Conservation (phyloP, 2,888 invertebrate species). For the Orchesellides sinensis region DNA sequence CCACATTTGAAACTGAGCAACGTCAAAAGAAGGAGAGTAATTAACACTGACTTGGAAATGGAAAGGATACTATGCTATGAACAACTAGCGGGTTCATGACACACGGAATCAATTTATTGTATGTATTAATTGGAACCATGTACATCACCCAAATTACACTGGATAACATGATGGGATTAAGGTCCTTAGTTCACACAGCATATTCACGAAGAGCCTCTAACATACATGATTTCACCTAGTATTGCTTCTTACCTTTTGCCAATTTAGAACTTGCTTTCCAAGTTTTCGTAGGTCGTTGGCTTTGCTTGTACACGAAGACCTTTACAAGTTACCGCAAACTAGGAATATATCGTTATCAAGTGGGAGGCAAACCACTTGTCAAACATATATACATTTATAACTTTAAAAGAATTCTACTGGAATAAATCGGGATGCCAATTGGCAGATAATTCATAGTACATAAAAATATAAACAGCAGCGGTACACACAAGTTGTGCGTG, state of each 20-base stretch:
- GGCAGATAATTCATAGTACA: neutral
- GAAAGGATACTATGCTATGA: neutral
- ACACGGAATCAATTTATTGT: neutral
- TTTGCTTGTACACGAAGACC: neutral
- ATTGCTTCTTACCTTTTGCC: neutral
- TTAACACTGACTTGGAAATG: conserved; percentile 5
- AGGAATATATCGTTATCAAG: too few relatives aligned
- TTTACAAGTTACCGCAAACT: neutral
- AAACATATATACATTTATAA: too few relatives aligned
- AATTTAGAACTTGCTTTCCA: neutral
- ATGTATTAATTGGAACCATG: neutral
- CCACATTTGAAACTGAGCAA: neutral
- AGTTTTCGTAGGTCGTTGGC: neutral
- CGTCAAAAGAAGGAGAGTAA: conserved; percentile 4
- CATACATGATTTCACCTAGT: neutral
- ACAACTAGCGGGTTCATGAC: neutral
- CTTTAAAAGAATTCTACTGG: neutral
- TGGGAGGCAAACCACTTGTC: neutral
- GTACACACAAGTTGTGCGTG: too few relatives aligned
- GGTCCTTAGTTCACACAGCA: too few relatives aligned
- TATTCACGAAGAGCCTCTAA: too few relatives aligned
- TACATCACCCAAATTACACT: neutral
- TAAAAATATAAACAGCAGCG: too few relatives aligned
- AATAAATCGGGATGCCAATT: neutral
- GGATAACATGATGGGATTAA: neutral